These are phyloP conservation scores for Prochilodus magdalenae DNA, from an alignment of 2,113 vertebrate genomes.

Conservation along the genomic window DNA sequence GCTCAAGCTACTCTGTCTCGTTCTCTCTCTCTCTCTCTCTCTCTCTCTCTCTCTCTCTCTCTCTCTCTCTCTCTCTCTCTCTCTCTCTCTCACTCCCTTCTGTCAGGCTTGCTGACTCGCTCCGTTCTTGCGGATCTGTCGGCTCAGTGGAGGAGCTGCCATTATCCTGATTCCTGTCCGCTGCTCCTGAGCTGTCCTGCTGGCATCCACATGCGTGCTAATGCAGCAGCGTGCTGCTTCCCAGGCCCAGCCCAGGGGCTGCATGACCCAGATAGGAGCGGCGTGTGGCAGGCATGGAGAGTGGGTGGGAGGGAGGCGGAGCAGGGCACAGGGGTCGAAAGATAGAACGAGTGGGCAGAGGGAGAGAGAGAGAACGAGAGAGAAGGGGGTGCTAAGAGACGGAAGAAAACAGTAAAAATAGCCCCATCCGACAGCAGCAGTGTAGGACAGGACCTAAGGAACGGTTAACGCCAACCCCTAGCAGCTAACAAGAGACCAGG, in stretches of 20 bases:
- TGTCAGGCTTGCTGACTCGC: conserved; percentile 11
- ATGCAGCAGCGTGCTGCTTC: conserved; percentile 49
- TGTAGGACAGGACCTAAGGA: conserved; percentile 32
- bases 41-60: not conserved
- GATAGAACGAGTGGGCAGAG: conserved; percentile 5
- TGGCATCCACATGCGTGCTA: conserved; percentile 45
- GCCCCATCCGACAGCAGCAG: conserved; percentile 20
- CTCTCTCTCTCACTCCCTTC: not conserved
- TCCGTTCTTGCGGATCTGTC: conserved; percentile 38
- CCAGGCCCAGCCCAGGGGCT: conserved; percentile 47
- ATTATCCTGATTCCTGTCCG: conserved; percentile 43
- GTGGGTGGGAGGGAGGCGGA: conserved; percentile 55
- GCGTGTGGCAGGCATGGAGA: conserved; percentile 63
- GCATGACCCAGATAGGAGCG: conserved; percentile 74
- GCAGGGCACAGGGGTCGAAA: conserved; percentile 50
- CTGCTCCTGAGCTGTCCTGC: not conserved
- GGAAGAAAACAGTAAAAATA: conserved; percentile 48
- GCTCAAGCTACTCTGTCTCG: conserved; percentile 13
- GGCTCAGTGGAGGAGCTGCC: conserved; percentile 32
- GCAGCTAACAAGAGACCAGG: conserved; percentile 46
- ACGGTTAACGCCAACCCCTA: conserved; percentile 44
- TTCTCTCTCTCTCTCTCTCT: not conserved
- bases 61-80: conserved; percentile 7
- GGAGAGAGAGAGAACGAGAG: conserved; percentile 15
- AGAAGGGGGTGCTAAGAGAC: conserved; percentile 22